Evolutionary conservation across 2,888 invertebrate genomes (phyloP), one percentile per base, ranked within the genome.

Genomic region (Priocnemis perturbator): DNA sequence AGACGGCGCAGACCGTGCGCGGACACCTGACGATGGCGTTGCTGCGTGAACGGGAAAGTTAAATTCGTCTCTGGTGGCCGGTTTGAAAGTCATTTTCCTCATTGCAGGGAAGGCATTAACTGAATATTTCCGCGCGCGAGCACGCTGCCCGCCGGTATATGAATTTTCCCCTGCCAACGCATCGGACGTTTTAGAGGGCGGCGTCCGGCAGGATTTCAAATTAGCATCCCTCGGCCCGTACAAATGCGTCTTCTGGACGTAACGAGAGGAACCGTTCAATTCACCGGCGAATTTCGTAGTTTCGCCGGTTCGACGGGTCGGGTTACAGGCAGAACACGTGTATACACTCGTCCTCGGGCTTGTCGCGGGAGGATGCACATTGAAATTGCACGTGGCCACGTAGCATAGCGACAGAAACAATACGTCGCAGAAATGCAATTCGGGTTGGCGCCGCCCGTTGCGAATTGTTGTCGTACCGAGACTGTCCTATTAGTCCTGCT

Each of bases 221-320:
- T 47, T 47, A 47, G 26, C 9, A 9, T 17, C 47, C 15, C 9
- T 47, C 9, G 15, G 15, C 2, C 2, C 15, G 17, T 47, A 47
- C 47, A 47, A 17, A 47, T 47, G 47, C 47, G 9, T 47, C 47
- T 47, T 47, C 47, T 15, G 15, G 17, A 7, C 15, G 47, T 17
- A 47, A 15, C 44, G 44, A 47, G 47, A 47, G 47, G 47, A 47
- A 47, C 47, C 47, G 47, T 47, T 47, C 47, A 47, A 47, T 47
- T 47, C 47, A 7, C 47, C 17, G 15, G 7, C 15, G 47, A 47
- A 47, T 47, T 47, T 47, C 47, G 15, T 47, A 47, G 47, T 17
- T 47, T 47, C 47, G 47, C 47, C 47, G 47, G 15, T 47, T 9
- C 4, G 47, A 47, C 17, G 47, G 15, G 17, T 47, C 47, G 47